These are phyloP conservation scores for Agrilus biguttatus DNA, from an alignment of 2,888 invertebrate genomes.

Conservation along the genomic window DNA sequence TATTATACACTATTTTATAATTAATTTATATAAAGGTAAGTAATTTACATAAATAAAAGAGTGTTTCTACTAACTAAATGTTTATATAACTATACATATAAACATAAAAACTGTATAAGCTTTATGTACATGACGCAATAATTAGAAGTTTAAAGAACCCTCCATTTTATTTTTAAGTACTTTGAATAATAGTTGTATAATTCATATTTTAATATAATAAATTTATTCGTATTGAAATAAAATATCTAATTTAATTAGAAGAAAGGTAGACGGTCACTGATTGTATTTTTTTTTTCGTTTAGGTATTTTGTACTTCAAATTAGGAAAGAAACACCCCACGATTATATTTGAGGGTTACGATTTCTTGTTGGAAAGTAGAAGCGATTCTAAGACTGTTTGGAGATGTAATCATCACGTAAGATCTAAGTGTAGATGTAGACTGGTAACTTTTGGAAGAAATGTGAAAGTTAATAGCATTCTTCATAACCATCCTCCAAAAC, in stretches of 20 bases:
- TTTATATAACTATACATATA: no score
- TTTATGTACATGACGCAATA: no score
- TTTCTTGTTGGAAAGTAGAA: conserved; percentile 7
- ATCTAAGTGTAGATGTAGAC: conserved; percentile 11
- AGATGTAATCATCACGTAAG: conserved; percentile 17
- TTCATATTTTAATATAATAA: no score
- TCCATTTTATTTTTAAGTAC: no score
- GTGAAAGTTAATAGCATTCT: conserved; percentile 4
- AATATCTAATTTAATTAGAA: not conserved
- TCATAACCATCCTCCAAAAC: conserved; percentile 1
- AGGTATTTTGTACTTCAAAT: conserved; percentile 10
- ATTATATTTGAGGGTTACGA: conserved; percentile 10
- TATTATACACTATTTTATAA: no score
- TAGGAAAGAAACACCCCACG: conserved; percentile 11
- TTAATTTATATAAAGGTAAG: no score
- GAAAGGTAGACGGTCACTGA: not conserved
- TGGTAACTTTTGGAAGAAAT: conserved; percentile 9
- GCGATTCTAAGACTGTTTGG: conserved; percentile 16
- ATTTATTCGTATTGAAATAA: not conserved
- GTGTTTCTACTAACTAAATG: no score
- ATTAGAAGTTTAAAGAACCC: no score
- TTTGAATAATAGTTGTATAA: no score
- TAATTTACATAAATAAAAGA: no score
- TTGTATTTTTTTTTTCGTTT: conserved; percentile 2
- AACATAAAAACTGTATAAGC: no score